These are phyloP conservation scores for Euphydryas editha DNA, from an alignment of 2,888 invertebrate genomes.

Conservation along the genomic window DNA sequence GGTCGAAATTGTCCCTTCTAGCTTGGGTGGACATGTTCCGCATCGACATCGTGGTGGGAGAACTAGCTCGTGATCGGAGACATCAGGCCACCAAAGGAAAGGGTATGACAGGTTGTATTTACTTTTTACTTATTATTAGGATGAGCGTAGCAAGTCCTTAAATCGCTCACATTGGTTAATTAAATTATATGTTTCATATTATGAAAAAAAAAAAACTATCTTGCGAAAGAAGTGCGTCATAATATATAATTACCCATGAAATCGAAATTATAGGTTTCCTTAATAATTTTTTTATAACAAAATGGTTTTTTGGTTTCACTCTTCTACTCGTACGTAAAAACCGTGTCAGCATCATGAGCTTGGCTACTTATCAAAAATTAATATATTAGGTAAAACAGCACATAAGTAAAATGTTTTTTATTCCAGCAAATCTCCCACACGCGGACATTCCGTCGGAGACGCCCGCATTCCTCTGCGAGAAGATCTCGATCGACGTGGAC, in stretches of 20 bases:
- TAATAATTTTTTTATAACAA: no score
- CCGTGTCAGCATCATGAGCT: not conserved
- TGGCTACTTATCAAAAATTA: no score
- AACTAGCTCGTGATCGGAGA: conserved; percentile 80
- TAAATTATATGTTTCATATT: no score
- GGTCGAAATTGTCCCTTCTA: conserved; percentile 92
- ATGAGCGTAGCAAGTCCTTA: not conserved
- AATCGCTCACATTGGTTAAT: no score
- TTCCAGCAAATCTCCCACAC: conserved; percentile 52
- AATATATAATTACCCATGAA: no score
- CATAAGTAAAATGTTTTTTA: not conserved
- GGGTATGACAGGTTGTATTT: conserved; percentile 43
- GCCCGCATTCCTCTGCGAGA: conserved; percentile 96
- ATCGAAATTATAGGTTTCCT: no score
- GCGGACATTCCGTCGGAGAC: conserved; percentile 87
- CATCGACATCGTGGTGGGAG: conserved; percentile 97
- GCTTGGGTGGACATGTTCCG: conserved; percentile 94
- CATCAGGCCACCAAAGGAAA: conserved; percentile 56
- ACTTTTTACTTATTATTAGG: not conserved
- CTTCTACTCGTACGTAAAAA: not conserved
- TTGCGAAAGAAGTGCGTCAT: no score
- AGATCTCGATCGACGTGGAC: conserved; percentile 94
- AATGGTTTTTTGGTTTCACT: no score
- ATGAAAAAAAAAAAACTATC: no score
- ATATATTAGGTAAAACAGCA: no score